Conservation (phyloP, 2,888 invertebrate species). For the Ectemnius continuus region DNA sequence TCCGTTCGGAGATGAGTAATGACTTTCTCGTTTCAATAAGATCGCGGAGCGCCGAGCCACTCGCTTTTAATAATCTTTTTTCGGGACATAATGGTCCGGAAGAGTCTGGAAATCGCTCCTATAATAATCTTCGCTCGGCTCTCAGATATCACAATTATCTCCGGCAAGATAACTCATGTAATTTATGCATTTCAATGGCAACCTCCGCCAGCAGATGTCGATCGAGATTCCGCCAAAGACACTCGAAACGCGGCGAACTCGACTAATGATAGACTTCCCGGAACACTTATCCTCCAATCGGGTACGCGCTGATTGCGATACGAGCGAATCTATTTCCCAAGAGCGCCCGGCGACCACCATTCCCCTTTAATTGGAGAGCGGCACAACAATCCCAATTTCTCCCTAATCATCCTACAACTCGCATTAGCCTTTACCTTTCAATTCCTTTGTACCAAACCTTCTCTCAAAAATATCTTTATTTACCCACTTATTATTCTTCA, state of each 20-base stretch:
- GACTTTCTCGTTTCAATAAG: constrained; percentile 45
- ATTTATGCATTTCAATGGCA: neutral
- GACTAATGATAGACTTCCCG: neutral
- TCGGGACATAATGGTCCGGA: constrained; percentile 31
- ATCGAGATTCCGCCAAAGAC: neutral
- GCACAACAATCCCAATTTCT: constrained; percentile 63
- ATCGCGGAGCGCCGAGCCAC: constrained; percentile 14
- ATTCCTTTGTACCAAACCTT: neutral
- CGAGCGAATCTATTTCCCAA: constrained; percentile 59
- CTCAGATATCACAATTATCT: neutral
- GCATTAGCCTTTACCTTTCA: constrained; percentile 33
- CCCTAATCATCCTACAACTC: constrained; percentile 59
- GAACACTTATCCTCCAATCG: constrained; percentile 13
- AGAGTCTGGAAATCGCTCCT: constrained; percentile 23
- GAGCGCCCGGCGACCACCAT: constrained; percentile 47
- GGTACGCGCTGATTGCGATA: constrained; percentile 44
- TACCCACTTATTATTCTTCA: too few relatives aligned
- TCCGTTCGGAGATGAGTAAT: constrained; percentile 49
- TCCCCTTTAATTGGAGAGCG: constrained; percentile 68
- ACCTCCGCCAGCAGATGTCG: too few relatives aligned
- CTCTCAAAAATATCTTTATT: too few relatives aligned
- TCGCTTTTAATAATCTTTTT: constrained; percentile 41
- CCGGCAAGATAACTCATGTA: neutral
- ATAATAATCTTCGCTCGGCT: neutral
- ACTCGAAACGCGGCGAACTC: neutral